These are phyloP conservation scores for Plebejus argus DNA, from an alignment of 2,888 invertebrate genomes.

Conservation along the genomic window DNA sequence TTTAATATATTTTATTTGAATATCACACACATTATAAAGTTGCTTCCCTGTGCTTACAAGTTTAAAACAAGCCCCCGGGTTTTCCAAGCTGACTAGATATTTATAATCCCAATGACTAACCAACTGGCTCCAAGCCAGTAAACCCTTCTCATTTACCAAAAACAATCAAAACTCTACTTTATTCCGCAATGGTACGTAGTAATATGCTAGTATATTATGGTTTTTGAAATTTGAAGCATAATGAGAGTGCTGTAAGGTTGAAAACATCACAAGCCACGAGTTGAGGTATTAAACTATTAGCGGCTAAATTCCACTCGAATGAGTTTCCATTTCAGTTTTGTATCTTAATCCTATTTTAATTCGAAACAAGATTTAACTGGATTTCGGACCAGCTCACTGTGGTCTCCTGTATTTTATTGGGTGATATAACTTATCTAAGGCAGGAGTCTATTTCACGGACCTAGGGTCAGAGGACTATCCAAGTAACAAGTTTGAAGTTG, in stretches of 20 bases:
- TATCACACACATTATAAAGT: background rate
- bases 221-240: background rate
- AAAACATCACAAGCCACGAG: background rate
- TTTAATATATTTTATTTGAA: background rate
- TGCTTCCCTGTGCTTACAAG: background rate
- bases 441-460: background rate
- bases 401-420: background rate
- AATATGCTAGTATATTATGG: background rate
- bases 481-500: background rate
- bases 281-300: background rate
- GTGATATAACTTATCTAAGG: background rate
- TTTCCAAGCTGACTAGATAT: slow-evolving; percentile 16
- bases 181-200: background rate
- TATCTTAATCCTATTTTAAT: slow-evolving; percentile 25
- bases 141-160: slow-evolving; percentile 19
- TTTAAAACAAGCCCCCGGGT: background rate
- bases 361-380: background rate
- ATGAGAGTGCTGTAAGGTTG: background rate
- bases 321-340: slow-evolving; percentile 20
- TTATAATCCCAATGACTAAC: slow-evolving; percentile 27
- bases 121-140: slow-evolving; percentile 4
- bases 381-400: background rate
- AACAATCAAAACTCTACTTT: slow-evolving; percentile 25
- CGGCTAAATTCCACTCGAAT: slow-evolving; percentile 25
- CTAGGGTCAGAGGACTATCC: background rate